phyloP scores from a whole-genome alignment of 2,888 invertebrate species.

The Tipula lateralis region DNA sequence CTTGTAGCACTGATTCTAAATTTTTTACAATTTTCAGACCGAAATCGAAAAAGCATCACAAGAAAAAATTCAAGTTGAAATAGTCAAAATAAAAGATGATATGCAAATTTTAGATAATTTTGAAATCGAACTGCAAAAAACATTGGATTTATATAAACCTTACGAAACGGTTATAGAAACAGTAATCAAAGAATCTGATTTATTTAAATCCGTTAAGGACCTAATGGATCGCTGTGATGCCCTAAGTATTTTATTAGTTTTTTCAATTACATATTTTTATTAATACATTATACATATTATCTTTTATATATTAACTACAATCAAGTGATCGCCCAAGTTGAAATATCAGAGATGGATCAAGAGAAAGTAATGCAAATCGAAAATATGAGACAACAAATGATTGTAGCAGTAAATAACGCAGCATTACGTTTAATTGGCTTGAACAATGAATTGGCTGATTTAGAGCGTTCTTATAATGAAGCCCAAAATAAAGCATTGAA shows the following conservation, averaged over 20 bases:
- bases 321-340: constrained; percentile 48
- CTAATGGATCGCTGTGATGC: constrained; percentile 48
- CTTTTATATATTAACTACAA: not conserved
- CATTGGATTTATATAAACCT: constrained; percentile 43
- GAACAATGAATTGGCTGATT: constrained; percentile 44
- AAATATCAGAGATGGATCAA: constrained; percentile 42
- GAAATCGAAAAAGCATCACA: constrained; percentile 41
- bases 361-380: constrained; percentile 42
- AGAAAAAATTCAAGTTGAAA: constrained; percentile 38
- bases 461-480: constrained; percentile 44
- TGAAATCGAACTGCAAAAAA: constrained; percentile 40
- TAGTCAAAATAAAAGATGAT: constrained; percentile 39
- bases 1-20: not conserved
- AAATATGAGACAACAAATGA: constrained; percentile 44
- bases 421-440: constrained; percentile 44
- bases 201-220: constrained; percentile 44
- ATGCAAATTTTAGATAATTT: constrained; percentile 40
- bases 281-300: not conserved
- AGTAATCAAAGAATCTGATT: constrained; percentile 42
- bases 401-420: constrained; percentile 45
- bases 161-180: constrained; percentile 45
- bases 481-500: constrained; percentile 41
- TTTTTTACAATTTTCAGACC: constrained; percentile 4
- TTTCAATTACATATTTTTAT: not conserved
- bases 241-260: constrained; percentile 41